Base-by-base conservation (phyloP, 2,113 vertebrate genomes). In the Lycocorax pyrrhopterus region DNA sequence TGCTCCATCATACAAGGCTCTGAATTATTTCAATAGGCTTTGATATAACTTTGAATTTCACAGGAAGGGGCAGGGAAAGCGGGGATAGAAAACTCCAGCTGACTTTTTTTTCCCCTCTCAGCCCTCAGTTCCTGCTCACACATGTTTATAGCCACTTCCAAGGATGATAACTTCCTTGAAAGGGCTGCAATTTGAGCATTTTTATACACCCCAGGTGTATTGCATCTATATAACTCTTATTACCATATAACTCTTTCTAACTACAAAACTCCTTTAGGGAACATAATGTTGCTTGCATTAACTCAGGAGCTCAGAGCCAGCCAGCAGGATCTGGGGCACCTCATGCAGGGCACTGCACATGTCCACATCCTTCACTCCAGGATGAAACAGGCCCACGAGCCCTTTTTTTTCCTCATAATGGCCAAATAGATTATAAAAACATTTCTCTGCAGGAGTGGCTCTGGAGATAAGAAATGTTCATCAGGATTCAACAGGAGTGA, bases 161-260 rank as follows among this genome's bases (percentile, higher is more conserved):
- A 62, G 83, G 90, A 94, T 80, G 92, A 94, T 94, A 96, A 92
- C 90, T 96, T 88, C 90, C 90, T 90, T 90, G 94, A 94, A 92
- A 93, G 90, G 75, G 75, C 62, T 94, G 90, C 82, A 90, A 80
- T 90, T 92, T 88, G 59, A 96, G 83, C 85, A 62, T 62, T 93
- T 93, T 96, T 93, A 96, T 92, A 39, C 22, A 92, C 63, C 95
- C 75, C 85, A 77, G 59, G 95, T 93, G 88, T 68, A 93, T 96
- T 93, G 72, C 88, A 93, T 94, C 90, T 93, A 90, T 93, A 95
- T 95, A 95, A 95, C 67, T 93, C 92, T 94, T 96, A 96, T 92
- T 95, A 95, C 88, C 85, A 74, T 94, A 93, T 96, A 96, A 95
- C 85, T 96, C 96, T 96, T 90, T 21, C 75, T 77, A 96, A 93